Percentiles rank a stretch among this genome's conserved stretches.
Conservation (phyloP, 2,113 vertebrate genomes). For the Lophochroa leadbeateri region DNA sequence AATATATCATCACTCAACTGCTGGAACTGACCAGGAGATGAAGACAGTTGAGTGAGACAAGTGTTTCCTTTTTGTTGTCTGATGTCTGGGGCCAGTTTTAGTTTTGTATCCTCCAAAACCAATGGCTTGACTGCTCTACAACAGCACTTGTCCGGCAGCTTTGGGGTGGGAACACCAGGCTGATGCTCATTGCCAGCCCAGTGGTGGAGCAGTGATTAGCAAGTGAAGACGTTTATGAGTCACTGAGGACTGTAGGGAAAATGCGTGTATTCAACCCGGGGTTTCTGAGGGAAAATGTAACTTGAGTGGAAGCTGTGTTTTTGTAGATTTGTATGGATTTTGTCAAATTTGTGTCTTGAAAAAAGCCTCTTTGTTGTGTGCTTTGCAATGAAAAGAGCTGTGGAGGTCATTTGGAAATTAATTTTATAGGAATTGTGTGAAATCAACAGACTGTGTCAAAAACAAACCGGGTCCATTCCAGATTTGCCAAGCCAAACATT, state of each 20-base stretch:
- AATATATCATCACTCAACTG: neutral
- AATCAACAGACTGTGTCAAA: constrained; percentile 4
- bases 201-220: neutral
- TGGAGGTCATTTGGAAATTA: neutral
- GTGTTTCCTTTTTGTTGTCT: neutral
- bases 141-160: neutral
- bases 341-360: neutral
- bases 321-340: neutral
- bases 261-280: neutral
- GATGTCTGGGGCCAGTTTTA: neutral
- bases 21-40: neutral
- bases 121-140: neutral
- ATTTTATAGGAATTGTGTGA: neutral
- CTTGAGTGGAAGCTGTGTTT: neutral
- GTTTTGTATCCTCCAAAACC: neutral
- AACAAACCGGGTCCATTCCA: neutral
- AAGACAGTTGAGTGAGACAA: neutral
- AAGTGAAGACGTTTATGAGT: neutral
- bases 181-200: fast-evolving
- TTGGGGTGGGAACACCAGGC: neutral
- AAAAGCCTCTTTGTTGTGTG: neutral
- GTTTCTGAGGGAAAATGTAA: neutral
- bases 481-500: constrained; percentile 1
- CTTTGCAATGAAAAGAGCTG: neutral
- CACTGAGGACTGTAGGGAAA: neutral